These are phyloP conservation scores for Limnephilus lunatus DNA, from an alignment of 2,888 invertebrate genomes.

Conservation along the genomic window DNA sequence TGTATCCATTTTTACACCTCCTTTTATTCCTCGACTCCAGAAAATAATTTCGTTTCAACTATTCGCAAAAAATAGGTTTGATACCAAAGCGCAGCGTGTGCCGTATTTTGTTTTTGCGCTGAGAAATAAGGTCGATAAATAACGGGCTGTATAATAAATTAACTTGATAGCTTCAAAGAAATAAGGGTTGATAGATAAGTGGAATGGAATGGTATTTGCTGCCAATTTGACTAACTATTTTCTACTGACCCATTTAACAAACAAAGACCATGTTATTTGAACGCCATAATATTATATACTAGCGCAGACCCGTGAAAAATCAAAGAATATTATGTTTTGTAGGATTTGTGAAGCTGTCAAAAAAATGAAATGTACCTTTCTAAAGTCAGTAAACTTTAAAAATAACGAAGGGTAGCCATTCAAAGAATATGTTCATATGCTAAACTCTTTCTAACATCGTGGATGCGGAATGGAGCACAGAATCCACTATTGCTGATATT, in stretches of 20 bases:
- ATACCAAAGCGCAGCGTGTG: conserved; percentile 9
- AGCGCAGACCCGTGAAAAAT: no score
- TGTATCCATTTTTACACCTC: conserved; percentile 11
- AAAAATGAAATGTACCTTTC: no score
- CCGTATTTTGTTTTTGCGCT: conserved; percentile 14
- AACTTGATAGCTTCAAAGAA: conserved; percentile 32
- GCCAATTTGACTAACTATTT: no score
- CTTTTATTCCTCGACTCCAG: neutral
- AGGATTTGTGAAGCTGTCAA: no score
- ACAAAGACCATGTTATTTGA: neutral
- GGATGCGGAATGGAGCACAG: no score
- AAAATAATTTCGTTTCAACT: neutral
- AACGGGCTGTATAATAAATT: conserved; percentile 36
- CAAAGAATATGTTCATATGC: no score
- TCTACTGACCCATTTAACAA: neutral
- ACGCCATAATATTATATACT: no score
- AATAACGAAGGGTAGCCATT: no score
- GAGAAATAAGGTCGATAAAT: conserved; percentile 31
- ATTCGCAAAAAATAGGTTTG: neutral
- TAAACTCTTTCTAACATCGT: no score
- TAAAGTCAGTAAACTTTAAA: no score
- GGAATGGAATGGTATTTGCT: neutral
- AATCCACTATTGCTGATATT: no score
- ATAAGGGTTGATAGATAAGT: conserved; percentile 19
- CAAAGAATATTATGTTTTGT: no score